phyloP scores from a whole-genome alignment of 1,140 invertebrate genomes.

The Leptopilina boulardi region DNA sequence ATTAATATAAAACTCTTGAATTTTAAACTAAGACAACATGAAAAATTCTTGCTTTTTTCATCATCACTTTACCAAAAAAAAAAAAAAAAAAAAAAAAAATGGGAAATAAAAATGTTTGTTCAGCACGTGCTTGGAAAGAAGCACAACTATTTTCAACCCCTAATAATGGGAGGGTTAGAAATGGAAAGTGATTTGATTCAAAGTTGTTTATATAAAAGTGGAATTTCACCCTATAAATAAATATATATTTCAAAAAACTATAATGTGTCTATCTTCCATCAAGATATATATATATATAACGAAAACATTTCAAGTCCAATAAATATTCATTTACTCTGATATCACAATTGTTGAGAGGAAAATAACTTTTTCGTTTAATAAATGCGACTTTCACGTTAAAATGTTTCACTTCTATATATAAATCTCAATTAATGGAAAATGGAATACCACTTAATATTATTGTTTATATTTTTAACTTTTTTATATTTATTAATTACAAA shows the following conservation, averaged over 20 bases:
- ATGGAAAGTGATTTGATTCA: slow-evolving; percentile 15
- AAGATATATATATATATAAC: neutral
- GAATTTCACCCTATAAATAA: neutral
- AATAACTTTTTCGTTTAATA: neutral
- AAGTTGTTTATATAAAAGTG: neutral
- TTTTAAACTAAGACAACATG: neutral
- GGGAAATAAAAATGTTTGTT: slow-evolving; percentile 3
- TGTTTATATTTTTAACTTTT: too few relatives aligned
- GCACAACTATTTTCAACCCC: neutral
- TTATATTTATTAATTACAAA: too few relatives aligned
- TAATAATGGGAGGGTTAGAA: neutral
- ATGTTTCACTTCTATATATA: too few relatives aligned
- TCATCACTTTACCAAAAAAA: neutral
- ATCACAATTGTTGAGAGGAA: neutral
- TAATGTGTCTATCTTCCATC: slow-evolving; percentile 12
- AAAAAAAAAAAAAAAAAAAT: too few relatives aligned
- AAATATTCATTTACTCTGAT: neutral
- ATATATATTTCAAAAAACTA: neutral
- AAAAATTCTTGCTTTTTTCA: neutral
- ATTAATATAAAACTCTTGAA: neutral
- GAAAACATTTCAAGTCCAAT: neutral
- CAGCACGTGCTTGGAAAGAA: neutral
- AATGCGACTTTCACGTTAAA: too few relatives aligned
- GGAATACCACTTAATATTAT: too few relatives aligned
- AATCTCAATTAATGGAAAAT: too few relatives aligned